Evolutionary conservation across 2,113 vertebrate genomes (phyloP), one percentile per base, ranked within the genome.

Genomic region (Gymnorhina tibicen): DNA sequence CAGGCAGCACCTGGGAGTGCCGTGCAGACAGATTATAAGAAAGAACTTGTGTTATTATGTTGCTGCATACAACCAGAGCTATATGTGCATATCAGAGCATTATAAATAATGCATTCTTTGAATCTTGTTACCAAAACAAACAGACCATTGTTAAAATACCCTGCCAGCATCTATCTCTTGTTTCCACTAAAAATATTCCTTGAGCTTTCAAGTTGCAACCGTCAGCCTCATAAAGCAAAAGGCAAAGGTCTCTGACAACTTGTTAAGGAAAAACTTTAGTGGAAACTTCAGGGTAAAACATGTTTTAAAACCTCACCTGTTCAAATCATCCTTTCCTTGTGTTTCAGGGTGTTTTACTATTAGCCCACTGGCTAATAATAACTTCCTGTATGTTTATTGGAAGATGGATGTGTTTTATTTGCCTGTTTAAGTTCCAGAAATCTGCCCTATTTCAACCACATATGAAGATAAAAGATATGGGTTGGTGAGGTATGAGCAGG

Each of bases 321-420:
- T 95, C 76, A 97, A 96, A 95, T 92, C 77, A 96, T 77, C 81
- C 37, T 96, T 97, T 94, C 90, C 87, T 73, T 89, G 58, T 86
- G 64, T 80, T 93, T 92, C 52, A 64, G 37, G 27, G 27, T 88
- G 44, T 60, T 89, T 84, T 87, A 84, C 64, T 96, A 75, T 97
- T 97, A 98, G 94, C 83, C 94, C 95, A 96, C 74, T 85, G 93
- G 96, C 95, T 97, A 97, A 97, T 97, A 98, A 97, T 97, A 97
- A 95, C 96, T 96, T 96, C 78, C 85, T 95, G 74, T 27, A 21
- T 96, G 92, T 96, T 98, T 97, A 97, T 96, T 87, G 93, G 94
- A 98, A 98, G 98, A 98, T 97, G 96, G 97, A 98, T 98, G 98
- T 96, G 92, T 94, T 98, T 97, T 97, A 97, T 97, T 97, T 98